Evolutionary conservation across 1,140 invertebrate species (phyloP), one percentile per base, ranked within the genome.

Genomic region (Hermatobates lingyangjiaoensis): DNA sequence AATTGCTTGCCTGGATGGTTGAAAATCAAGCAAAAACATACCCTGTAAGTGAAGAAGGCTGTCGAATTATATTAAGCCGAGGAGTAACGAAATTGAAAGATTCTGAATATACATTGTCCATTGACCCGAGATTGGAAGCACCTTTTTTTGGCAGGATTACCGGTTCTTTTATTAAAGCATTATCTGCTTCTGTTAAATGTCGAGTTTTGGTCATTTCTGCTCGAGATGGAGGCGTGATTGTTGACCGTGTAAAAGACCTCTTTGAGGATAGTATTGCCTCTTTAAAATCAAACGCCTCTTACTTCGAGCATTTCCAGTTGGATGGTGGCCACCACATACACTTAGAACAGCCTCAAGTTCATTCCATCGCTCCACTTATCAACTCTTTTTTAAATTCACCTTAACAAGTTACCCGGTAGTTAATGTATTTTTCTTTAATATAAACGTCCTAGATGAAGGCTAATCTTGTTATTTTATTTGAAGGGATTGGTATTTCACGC

Each of bases 301-400:
- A 68, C 49, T 74, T 86, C 50, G 70, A 73, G 27, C 79, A 76
- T 55, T 68, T 77, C 24, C 71, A 78, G 60, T 75, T 91, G 0
- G 71, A 79, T 40, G 87, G 86, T 3, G 80, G 75, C 2, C 87
- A 90, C 70, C 85, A 89, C 61, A 72, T 88, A 4, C 87, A 90
- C 60, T 67, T 91, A 27, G 83, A 83, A 50, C 67, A 80, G 42
- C 81, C 83, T 2, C n/a, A n/a, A n/a, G n/a, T n/a, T n/a, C n/a
- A n/a, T n/a, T n/a, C n/a, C n/a, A n/a, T n/a, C n/a, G n/a, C n/a
- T n/a, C n/a, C n/a, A n/a, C n/a, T n/a, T n/a, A n/a, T n/a, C n/a
- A n/a, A n/a, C n/a, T n/a, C n/a, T n/a, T n/a, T n/a, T n/a, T n/a
- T n/a, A n/a, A n/a, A n/a, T n/a, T n/a, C n/a, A n/a, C n/a, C n/a